A percentile compares a stretch with the other conserved stretches of the same genome.
These are phyloP conservation scores for Nephotettix cincticeps DNA, from an alignment of 1,140 invertebrate species.

Conservation along the genomic window DNA sequence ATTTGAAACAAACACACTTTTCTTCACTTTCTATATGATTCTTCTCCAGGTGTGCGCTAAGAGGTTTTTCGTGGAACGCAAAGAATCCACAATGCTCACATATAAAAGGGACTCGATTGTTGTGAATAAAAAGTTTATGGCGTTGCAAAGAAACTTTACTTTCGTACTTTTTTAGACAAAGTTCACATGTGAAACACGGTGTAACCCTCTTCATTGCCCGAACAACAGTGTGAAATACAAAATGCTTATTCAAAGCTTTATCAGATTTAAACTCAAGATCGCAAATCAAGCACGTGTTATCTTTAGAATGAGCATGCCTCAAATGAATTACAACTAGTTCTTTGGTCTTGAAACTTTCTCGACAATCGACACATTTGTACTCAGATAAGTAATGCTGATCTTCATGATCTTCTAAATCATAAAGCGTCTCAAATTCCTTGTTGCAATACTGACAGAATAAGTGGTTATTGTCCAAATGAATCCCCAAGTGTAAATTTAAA, in stretches of 20 bases:
- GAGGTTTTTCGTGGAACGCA: not conserved
- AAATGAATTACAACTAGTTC: not conserved
- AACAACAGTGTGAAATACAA: not conserved
- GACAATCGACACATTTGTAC: not conserved
- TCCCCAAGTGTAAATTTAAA: not conserved
- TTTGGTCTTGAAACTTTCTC: not conserved
- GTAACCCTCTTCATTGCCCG: not conserved
- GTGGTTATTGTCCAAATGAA: not conserved
- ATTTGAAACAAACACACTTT: not conserved
- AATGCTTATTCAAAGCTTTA: not conserved
- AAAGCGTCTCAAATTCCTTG: not conserved
- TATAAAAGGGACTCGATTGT: not conserved
- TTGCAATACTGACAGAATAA: conserved; percentile 6
- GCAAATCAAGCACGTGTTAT: not conserved
- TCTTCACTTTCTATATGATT: not conserved
- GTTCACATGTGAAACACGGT: not conserved
- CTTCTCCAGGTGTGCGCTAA: not conserved
- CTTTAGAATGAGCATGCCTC: not conserved
- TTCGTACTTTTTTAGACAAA: not conserved
- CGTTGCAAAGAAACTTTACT: not conserved
- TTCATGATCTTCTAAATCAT: not conserved
- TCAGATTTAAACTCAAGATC: not conserved
- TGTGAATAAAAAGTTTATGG: not conserved
- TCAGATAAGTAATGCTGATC: not conserved
- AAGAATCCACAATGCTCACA: conserved; percentile 8